phyloP scores from a whole-genome alignment of 2,797 vertebrate species.

The Austrolebias charrua region DNA sequence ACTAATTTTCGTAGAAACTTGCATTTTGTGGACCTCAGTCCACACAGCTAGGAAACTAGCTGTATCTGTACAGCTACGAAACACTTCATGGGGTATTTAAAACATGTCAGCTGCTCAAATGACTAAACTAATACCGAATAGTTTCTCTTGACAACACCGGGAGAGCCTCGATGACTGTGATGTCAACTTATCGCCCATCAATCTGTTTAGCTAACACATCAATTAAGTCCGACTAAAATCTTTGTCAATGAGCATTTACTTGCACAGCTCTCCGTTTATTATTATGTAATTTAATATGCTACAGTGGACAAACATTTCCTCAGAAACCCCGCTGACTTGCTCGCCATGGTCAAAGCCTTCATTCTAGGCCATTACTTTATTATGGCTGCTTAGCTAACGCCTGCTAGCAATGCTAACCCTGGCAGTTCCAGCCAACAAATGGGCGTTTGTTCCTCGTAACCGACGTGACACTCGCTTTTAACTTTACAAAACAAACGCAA shows the following conservation, averaged over 20 bases:
- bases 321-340: conserved; percentile 22
- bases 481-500: not conserved
- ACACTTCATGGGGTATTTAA: not conserved
- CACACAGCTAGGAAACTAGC: not conserved
- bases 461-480: conserved; percentile 1
- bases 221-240: conserved; percentile 17
- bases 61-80: not conserved
- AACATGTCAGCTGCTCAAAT: not conserved
- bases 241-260: not conserved
- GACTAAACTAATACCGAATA: not conserved
- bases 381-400: conserved; percentile 52
- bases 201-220: conserved; percentile 53
- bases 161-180: conserved; percentile 13
- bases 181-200: conserved; percentile 37
- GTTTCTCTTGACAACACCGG: not conserved
- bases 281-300: not conserved
- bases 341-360: conserved; percentile 30
- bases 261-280: not conserved
- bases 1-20: not conserved
- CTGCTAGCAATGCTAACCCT: conserved; percentile 61
- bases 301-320: not conserved
- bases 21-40: not conserved
- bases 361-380: conserved; percentile 62
- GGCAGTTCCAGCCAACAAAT: conserved; percentile 40
- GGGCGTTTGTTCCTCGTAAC: conserved; percentile 3